A percentile compares a stretch with the other conserved stretches of the same genome.
These are phyloP conservation scores for Psittacula derbiana DNA, from an alignment of 2,797 vertebrate species.

Conservation along the genomic window DNA sequence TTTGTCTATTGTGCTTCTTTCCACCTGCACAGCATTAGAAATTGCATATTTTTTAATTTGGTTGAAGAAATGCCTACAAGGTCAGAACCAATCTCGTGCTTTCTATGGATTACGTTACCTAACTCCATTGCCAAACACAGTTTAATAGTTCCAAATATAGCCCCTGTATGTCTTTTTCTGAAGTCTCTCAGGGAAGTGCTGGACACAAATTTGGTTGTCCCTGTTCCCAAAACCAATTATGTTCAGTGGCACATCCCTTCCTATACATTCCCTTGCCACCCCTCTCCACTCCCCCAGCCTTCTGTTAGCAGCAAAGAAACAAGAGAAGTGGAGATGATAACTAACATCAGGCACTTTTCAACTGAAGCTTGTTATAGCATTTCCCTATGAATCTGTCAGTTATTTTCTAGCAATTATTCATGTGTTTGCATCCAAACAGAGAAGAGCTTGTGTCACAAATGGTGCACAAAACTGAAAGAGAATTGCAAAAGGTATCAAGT, in stretches of 20 bases:
- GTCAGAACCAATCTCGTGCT: conserved; percentile 6
- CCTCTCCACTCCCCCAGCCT: not conserved
- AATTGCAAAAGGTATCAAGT: not conserved
- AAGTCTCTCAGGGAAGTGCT: conserved; percentile 18
- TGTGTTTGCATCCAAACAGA: not conserved
- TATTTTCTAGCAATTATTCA: not conserved
- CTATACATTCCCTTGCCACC: not conserved
- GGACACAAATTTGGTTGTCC: conserved; percentile 3
- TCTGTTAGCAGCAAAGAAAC: not conserved
- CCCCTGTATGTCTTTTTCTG: not conserved
- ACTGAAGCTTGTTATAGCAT: not conserved
- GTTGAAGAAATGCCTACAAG: not conserved
- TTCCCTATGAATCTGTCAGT: not conserved
- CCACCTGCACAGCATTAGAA: not conserved
- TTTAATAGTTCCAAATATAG: conserved; percentile 30
- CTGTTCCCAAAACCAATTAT: not conserved
- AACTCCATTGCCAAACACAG: conserved; percentile 27
- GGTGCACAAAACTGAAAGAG: not conserved
- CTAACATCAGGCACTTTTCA: not conserved
- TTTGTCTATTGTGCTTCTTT: not conserved
- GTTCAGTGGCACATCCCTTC: not conserved
- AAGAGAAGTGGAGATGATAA: not conserved
- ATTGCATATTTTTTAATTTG: not conserved
- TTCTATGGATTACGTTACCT: conserved; percentile 8
- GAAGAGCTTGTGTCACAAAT: not conserved